Conservation (phyloP, 2,888 invertebrate species). For the Heliconius ethilla region DNA sequence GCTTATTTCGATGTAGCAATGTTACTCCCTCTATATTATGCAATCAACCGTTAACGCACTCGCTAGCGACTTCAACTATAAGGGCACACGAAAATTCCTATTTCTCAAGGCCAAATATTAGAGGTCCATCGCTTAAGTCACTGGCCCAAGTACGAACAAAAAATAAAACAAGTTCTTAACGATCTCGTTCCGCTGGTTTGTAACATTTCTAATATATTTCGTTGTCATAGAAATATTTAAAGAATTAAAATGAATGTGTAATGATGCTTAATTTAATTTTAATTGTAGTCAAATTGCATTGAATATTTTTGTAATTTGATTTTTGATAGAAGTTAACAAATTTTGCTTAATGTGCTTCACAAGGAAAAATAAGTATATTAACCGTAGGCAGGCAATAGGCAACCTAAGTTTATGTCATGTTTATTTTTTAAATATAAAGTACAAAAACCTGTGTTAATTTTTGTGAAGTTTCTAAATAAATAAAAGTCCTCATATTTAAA, state of each 20-base stretch:
- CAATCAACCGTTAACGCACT: background rate
- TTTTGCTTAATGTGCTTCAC: no score
- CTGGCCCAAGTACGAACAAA: constrained; percentile 50
- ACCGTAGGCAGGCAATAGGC: background rate
- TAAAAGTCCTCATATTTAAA: no score
- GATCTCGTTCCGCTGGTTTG: constrained; percentile 49
- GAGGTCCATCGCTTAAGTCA: constrained; percentile 39
- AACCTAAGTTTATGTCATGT: no score
- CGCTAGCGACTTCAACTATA: background rate
- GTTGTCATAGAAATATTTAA: constrained; percentile 15
- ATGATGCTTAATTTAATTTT: constrained; percentile 17
- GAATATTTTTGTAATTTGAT: background rate
- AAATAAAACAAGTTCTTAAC: constrained; percentile 56
- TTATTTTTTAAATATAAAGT: no score
- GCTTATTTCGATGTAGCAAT: constrained; percentile 2
- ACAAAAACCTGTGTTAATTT: no score
- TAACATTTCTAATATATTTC: constrained; percentile 27
- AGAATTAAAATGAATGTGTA: background rate
- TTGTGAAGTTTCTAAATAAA: no score
- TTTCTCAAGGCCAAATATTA: constrained; percentile 40
- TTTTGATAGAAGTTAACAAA: background rate
- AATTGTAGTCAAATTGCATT: background rate
- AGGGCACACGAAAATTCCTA: background rate
- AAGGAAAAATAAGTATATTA: background rate
- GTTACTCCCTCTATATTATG: background rate